Evolutionary conservation across 2,113 vertebrate genomes (phyloP).

Genomic region (Mustela nigripes): DNA sequence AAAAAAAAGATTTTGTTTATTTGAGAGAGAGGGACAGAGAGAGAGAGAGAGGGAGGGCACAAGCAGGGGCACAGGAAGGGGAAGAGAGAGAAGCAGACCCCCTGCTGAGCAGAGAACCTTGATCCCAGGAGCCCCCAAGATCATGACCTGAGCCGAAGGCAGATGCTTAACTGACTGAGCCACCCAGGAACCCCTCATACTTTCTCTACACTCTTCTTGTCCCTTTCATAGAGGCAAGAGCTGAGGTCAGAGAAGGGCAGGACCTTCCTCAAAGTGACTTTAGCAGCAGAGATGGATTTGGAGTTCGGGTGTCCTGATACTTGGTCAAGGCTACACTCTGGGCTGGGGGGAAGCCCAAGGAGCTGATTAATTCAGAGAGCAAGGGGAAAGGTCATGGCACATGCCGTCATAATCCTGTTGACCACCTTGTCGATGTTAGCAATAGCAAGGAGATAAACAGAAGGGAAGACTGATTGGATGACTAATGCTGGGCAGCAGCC

Average conservation of each 20-base stretch:
- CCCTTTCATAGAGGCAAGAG: neutral
- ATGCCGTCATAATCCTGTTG: neutral
- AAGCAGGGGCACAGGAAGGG: neutral
- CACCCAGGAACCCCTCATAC: neutral
- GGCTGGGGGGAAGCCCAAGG: neutral
- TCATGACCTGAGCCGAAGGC: neutral
- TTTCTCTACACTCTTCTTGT: neutral
- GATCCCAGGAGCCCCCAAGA: neutral
- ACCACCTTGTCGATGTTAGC: neutral
- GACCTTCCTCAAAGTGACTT: neutral
- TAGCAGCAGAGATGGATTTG: neutral
- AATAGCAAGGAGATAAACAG: slow-evolving; percentile 5
- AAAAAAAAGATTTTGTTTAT: neutral
- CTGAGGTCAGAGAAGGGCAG: neutral
- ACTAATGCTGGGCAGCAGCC: neutral
- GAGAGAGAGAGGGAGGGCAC: neutral
- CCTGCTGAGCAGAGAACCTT: neutral
- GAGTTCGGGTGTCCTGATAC: neutral
- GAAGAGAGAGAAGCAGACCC: neutral
- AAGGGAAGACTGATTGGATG: neutral
- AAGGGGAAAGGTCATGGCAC: neutral
- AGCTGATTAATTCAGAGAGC: neutral
- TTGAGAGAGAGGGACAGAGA: neutral
- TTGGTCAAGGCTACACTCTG: neutral
- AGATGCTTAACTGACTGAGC: neutral